Percentiles rank a stretch among this genome's conserved stretches.
These are phyloP conservation scores for Emmelina monodactyla DNA, from an alignment of 2,888 invertebrate species.

Conservation along the genomic window DNA sequence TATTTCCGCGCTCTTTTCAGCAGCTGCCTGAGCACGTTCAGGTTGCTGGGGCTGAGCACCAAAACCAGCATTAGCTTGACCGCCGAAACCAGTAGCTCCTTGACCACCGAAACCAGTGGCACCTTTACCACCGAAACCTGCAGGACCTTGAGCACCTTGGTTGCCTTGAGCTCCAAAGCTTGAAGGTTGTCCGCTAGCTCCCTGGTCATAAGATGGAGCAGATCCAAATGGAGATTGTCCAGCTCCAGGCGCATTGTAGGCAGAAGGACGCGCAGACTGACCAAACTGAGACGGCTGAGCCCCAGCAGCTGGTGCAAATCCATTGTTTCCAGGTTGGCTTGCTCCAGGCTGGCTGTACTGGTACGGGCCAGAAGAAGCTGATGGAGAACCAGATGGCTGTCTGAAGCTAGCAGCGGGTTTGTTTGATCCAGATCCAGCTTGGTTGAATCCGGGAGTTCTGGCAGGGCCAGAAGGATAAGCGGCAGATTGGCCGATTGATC, in stretches of 20 bases:
- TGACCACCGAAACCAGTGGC: constrained; percentile 13
- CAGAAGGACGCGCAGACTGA: constrained; percentile 14
- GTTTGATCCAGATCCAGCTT: constrained; percentile 11
- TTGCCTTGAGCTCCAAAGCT: constrained; percentile 16
- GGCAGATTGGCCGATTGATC: too few species aligned
- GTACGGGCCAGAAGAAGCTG: neutral
- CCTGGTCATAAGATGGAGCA: constrained; percentile 2
- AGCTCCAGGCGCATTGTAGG: constrained; percentile 4
- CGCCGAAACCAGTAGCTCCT: constrained; percentile 5
- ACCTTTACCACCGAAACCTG: too few species aligned
- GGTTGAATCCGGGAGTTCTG: too few species aligned
- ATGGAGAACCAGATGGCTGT: neutral
- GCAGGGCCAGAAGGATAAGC: too few species aligned
- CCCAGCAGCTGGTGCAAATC: constrained; percentile 11
- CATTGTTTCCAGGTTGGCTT: neutral
- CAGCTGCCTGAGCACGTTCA: constrained; percentile 40
- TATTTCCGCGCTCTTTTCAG: constrained; percentile 43
- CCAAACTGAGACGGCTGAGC: constrained; percentile 19
- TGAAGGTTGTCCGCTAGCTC: constrained; percentile 2
- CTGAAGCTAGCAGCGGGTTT: neutral
- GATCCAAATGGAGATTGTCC: constrained; percentile 7
- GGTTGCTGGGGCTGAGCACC: constrained; percentile 26
- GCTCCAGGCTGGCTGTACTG: neutral
- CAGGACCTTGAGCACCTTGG: constrained; percentile 16
- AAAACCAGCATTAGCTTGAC: constrained; percentile 17